A percentile compares a stretch with the other conserved stretches of the same genome.
These are phyloP conservation scores for Cassiopea xamachana DNA, from an alignment of 30 jellyfish, hydroid and myxozoan species.

Conservation along the genomic window DNA sequence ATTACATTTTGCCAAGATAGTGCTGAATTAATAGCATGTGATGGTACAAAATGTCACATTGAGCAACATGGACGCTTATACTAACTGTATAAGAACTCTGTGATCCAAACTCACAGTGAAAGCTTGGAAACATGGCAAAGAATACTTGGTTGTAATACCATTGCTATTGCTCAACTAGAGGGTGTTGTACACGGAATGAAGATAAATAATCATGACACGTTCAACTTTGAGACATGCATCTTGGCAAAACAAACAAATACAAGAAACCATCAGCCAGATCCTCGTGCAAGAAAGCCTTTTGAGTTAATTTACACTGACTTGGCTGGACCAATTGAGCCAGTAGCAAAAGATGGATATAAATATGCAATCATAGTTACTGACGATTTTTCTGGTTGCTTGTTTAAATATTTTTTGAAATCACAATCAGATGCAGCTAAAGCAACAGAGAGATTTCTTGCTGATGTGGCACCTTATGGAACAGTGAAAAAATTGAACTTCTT, in stretches of 20 bases:
- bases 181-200: constrained; percentile 41
- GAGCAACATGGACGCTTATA: too few relatives aligned
- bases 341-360: constrained; percentile 23
- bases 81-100: too few relatives aligned
- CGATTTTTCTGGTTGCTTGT: background rate
- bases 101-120: too few relatives aligned
- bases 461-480: constrained; percentile 1
- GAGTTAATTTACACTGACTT: constrained; percentile 23
- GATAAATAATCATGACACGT: background rate
- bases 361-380: constrained; percentile 9
- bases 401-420: background rate
- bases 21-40: too few relatives aligned
- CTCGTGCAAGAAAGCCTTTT: constrained; percentile 1
- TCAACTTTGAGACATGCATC: constrained; percentile 56
- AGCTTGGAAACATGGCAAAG: constrained; percentile 33
- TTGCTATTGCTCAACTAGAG: constrained; percentile 20
- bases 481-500: constrained; percentile 51
- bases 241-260: background rate
- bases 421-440: constrained; percentile 3
- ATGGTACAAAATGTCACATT: too few relatives aligned
- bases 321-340: constrained; percentile 54
- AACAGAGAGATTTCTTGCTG: background rate
- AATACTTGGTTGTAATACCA: constrained; percentile 54
- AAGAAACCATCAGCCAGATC: background rate
- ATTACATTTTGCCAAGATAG: too few relatives aligned